These are phyloP conservation scores for Epicauta chinensis DNA, from an alignment of 1,140 invertebrate genomes.

Conservation along the genomic window DNA sequence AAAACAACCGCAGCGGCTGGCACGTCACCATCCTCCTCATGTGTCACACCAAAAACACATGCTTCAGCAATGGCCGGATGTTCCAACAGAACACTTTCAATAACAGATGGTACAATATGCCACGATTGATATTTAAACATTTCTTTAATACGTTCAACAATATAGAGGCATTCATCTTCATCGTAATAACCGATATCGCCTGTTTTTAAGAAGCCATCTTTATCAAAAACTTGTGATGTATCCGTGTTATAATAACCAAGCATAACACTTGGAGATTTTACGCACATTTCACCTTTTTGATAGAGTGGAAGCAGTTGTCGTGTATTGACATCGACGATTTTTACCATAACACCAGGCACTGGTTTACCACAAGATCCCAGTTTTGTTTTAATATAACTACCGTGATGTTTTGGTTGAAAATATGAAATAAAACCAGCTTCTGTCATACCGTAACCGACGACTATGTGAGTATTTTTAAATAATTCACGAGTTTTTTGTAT, in stretches of 20 bases:
- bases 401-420: not conserved
- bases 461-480: not conserved
- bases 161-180: slow-evolving; percentile 53
- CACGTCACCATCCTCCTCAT: slow-evolving; percentile 5
- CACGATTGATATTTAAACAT: no score
- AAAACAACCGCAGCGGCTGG: slow-evolving; percentile 4
- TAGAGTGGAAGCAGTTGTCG: slow-evolving; percentile 42
- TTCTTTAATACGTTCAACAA: slow-evolving; percentile 64
- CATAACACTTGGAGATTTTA: slow-evolving; percentile 46
- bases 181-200: slow-evolving; percentile 65
- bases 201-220: slow-evolving; percentile 56
- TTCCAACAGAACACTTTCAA: no score
- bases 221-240: no score
- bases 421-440: not conserved
- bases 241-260: no score
- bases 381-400: not conserved
- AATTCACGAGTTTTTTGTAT: not conserved
- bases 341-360: no score
- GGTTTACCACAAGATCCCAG: no score
- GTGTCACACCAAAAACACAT: slow-evolving; percentile 1
- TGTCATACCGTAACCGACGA: not conserved
- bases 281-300: slow-evolving; percentile 50
- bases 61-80: slow-evolving; percentile 49
- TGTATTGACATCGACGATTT: slow-evolving; percentile 41
- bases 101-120: no score